Evolutionary conservation across 2,888 invertebrate species (phyloP), one percentile per base, ranked within the genome.

Genomic region (Corbicula japonica): DNA sequence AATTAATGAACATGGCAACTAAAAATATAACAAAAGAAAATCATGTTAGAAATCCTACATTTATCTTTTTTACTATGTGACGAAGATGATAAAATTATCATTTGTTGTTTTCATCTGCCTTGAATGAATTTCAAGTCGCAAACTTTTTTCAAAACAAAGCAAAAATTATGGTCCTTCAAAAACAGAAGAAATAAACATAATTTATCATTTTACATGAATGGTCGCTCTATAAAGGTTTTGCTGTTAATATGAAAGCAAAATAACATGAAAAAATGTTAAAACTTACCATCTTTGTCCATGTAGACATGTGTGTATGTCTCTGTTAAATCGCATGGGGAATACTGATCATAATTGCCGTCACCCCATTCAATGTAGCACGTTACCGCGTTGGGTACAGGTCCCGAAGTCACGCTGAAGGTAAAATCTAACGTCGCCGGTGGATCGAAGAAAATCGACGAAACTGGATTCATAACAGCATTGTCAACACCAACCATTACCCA

Each of bases 361-460:
- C 88, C 90, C 76, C 86, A 90, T 61, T 85, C 68, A 21, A 91
- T 72, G 0, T 50, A 38, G 12, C 86, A 78, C 2, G 26, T 77
- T 12, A 90, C 89, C 21, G 75, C 85, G 30, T 87, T 87, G 0
- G 90, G 90, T 10, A 65, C n/a, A 6, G 87, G 87, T 6, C 72
- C 46, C 2, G 74, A 28, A 12, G 74, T 50, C 32, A 56, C 62
- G 44, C 72, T 12, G 44, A 84, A 85, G 1, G 30, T 71, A 46
- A 85, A 83, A 30, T 73, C 50, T 0, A 84, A 75, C 18, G n/a
- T 50, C 21, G 80, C 85, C 6, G 87, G 87, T 3, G 87, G 88
- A 18, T 54, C 30, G 48, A 86, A 88, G 8, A 54, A 28, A 18
- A 70, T 60, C 5, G 82, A 76, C 8, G 48, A 15, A 12, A 73